Evolutionary conservation across 2,888 invertebrate species (phyloP).

Genomic region (Agrypnus murinus): DNA sequence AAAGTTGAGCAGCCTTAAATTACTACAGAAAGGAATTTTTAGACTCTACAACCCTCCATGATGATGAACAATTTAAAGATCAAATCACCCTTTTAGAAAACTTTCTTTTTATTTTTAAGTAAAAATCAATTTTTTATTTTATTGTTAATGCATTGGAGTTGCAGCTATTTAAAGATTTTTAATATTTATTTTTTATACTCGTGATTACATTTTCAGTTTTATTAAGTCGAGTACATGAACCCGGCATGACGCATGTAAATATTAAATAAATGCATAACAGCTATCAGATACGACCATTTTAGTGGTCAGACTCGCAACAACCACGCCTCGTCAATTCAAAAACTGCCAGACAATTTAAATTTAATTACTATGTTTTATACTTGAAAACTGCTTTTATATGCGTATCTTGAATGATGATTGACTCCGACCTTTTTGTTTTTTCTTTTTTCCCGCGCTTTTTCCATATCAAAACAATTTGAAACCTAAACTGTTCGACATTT

Average conservation of each 20-base stretch:
- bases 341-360: conserved; percentile 52
- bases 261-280: conserved; percentile 41
- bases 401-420: conserved; percentile 31
- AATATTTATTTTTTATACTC: neutral
- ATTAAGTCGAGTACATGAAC: conserved; percentile 13
- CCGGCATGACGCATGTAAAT: conserved; percentile 27
- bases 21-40: conserved; percentile 20
- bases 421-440: neutral
- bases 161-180: too few relatives aligned
- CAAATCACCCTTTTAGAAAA: too few relatives aligned
- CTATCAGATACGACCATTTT: conserved; percentile 44
- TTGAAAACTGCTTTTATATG: conserved; percentile 43
- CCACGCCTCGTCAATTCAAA: conserved; percentile 52
- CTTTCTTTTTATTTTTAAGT: too few relatives aligned
- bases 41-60: neutral
- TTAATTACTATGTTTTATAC: conserved; percentile 51
- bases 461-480: too few relatives aligned
- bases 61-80: too few relatives aligned
- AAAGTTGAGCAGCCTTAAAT: conserved; percentile 30
- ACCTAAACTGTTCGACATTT: too few relatives aligned
- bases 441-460: conserved; percentile 4
- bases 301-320: conserved; percentile 44
- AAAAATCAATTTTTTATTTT: too few relatives aligned
- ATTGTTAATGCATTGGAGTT: too few relatives aligned
- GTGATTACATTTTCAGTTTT: conserved; percentile 12